Percentiles rank a stretch among this genome's conserved stretches.
Evolutionary conservation across 2,888 invertebrate species (phyloP).

Genomic region (Agrenia bidenticulata): DNA sequence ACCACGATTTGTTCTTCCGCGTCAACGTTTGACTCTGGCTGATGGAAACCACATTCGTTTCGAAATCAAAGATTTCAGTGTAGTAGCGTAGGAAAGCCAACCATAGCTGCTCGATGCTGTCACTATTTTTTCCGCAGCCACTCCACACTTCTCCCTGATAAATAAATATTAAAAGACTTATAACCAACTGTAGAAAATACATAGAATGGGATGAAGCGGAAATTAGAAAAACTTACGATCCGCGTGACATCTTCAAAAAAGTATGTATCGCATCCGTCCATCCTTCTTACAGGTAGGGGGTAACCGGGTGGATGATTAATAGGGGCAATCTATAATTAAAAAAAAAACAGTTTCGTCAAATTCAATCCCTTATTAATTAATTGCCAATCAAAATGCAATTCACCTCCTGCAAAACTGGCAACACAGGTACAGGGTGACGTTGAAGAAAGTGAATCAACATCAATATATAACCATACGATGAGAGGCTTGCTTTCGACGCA

Average conservation of each 20-base stretch:
- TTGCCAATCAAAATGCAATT: too few species aligned
- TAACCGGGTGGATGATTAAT: neutral
- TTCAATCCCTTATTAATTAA: too few species aligned
- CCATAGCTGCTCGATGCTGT: constrained; percentile 60
- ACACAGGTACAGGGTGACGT: constrained; percentile 60
- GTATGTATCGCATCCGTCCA: constrained; percentile 63
- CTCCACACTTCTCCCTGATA: constrained; percentile 57
- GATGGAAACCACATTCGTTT: constrained; percentile 59
- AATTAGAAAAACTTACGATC: constrained; percentile 25
- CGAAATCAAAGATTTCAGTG: constrained; percentile 60
- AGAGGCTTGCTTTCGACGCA: constrained; percentile 64
- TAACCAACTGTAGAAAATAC: too few species aligned
- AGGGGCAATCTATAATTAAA: neutral
- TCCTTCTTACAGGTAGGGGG: constrained; percentile 54
- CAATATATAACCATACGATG: constrained; percentile 64
- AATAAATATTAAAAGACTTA: too few species aligned
- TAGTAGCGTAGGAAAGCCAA: constrained; percentile 62
- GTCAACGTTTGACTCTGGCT: constrained; percentile 58
- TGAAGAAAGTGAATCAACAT: constrained; percentile 65
- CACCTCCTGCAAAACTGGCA: constrained; percentile 65
- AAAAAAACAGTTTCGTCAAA: neutral
- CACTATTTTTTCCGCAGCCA: constrained; percentile 57
- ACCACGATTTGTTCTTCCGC: constrained; percentile 63
- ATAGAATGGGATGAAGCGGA: too few species aligned
- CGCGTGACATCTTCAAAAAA: constrained; percentile 55